phyloP scores from a whole-genome alignment of 2,888 invertebrate genomes.

The Apodemia mormo region DNA sequence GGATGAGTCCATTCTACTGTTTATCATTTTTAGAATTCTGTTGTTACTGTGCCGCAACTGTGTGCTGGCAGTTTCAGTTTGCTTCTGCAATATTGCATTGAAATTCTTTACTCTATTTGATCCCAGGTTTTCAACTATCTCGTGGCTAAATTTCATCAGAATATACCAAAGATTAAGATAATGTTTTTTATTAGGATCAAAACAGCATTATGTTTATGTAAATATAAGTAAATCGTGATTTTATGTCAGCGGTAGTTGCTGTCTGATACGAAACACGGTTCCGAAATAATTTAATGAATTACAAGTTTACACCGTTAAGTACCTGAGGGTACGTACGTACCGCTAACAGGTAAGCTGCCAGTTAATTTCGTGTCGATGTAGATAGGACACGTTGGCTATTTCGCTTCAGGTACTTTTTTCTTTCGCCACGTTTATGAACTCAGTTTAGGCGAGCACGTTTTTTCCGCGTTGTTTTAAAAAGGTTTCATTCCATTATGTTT shows the following conservation, averaged over 20 bases:
- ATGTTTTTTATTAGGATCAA: background rate
- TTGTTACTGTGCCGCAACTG: no score
- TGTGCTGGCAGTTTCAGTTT: no score
- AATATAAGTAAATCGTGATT: constrained; percentile 3
- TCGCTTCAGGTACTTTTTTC: constrained; percentile 47
- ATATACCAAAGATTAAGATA: no score
- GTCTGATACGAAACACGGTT: constrained; percentile 3
- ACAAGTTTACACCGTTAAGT: constrained; percentile 36
- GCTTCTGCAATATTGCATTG: no score
- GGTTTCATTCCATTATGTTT: constrained; percentile 21
- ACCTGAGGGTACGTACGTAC: constrained; percentile 36
- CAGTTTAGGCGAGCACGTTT: constrained; percentile 52
- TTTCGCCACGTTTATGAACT: constrained; percentile 64
- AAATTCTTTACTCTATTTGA: no score
- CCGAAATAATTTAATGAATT: constrained; percentile 21
- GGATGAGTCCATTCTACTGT: no score
- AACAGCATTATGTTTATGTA: background rate
- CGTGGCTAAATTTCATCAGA: no score
- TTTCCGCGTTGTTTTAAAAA: constrained; percentile 19
- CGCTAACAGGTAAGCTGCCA: constrained; percentile 52
- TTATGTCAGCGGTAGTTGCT: background rate
- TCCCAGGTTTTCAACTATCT: no score
- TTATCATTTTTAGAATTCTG: no score
- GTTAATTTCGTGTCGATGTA: constrained; percentile 72
- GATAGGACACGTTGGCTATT: constrained; percentile 69